Evolutionary conservation across 1,140 invertebrate species (phyloP), one percentile per base, ranked within the genome.

Genomic region (Nasonia longicornis): DNA sequence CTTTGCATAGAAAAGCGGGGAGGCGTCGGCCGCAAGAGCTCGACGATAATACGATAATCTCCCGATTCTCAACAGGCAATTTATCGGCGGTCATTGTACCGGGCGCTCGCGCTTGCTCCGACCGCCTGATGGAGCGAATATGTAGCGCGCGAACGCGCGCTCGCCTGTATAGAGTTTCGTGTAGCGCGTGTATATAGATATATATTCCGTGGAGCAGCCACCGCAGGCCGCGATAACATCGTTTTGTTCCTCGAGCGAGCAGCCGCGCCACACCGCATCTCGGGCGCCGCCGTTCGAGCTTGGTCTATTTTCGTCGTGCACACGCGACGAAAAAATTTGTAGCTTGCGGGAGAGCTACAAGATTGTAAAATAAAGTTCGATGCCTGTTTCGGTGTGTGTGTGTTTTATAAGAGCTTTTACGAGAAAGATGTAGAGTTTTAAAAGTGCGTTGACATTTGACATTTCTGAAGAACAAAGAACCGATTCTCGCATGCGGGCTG

Each of bases 31-130:
- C 64, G 64, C 26, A 31, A 29, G 26, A 67, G 64, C 64, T 29
- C 64, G 26, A n/a, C 64, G 64, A 35, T 71, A 42, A 71, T n/a
- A 42, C 45, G 45, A 74, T 74, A 74, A 74, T 74, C 72, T 52
- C 45, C 72, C n/a, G 45, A 52, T 74, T 74, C 72, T 74, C 72
- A 52, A 26, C 72, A 35, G 72, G 72, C 72, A 52, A 71, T 74
- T 74, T 48, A 74, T 74, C 72, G 72, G 72, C 45, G 72, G 72
- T 74, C 45, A 52, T 74, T 29, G 72, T 74, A 48, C 70, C 14
- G 31, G 31, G 31, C 31, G n/a, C 67, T 35, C 7, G 67, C 31
- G 31, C 70, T 29, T 72, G 70, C 31, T 8, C 20, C 66, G 26
- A 69, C 66, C 70, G 31, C 70, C 11, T 71, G 70, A 71, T 71